phyloP scores from a whole-genome alignment of 30 jellyfish, hydroid and myxozoan species.

The Cassiopea andromeda region DNA sequence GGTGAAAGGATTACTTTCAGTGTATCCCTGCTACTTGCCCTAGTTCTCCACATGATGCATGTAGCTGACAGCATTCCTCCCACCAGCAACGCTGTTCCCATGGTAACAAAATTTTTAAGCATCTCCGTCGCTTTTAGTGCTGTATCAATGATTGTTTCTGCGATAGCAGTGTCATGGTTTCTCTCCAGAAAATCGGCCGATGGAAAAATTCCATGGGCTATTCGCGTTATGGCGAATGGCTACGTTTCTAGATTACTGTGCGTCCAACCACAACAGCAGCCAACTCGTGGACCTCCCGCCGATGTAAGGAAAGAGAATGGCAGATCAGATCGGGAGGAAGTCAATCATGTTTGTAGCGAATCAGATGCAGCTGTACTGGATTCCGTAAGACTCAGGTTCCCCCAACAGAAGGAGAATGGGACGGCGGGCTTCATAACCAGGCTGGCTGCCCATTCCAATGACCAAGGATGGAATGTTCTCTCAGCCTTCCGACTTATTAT shows the following conservation, averaged over 20 bases:
- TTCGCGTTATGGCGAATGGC: conserved; percentile 17
- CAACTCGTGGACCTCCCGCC: too few relatives aligned
- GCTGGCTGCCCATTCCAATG: neutral
- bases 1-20: conserved; percentile 57
- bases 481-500: conserved; percentile 5
- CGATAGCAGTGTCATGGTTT: conserved; percentile 35
- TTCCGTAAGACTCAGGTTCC: neutral
- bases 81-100: conserved; percentile 54
- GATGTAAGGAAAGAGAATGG: neutral
- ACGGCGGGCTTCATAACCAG: neutral
- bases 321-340: neutral
- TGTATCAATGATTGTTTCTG: conserved; percentile 37
- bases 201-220: conserved; percentile 33
- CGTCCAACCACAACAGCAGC: neutral
- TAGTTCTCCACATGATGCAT: conserved; percentile 32
- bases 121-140: conserved; percentile 32
- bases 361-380: neutral
- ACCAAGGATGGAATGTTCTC: neutral
- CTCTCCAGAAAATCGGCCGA: neutral
- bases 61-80: conserved; percentile 64
- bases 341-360: neutral
- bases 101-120: conserved; percentile 22
- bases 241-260: conserved; percentile 1
- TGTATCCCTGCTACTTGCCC: conserved; percentile 40
- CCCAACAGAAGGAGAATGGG: neutral